Evolutionary conservation across 2,113 vertebrate genomes (phyloP), one percentile per base, ranked within the genome.

Genomic region (Suncus etruscus): DNA sequence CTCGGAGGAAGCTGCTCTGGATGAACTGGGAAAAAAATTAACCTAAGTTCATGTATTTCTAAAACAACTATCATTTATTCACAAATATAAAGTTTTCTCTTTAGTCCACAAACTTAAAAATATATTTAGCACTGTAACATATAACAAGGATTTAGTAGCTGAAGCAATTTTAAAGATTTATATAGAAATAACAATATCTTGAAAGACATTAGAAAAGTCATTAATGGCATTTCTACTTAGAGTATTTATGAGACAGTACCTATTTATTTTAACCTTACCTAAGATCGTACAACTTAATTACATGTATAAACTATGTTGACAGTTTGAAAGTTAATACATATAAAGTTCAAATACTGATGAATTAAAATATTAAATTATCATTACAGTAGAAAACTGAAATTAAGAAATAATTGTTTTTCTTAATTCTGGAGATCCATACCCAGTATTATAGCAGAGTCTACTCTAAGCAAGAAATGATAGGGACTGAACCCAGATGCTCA

Each of bases 1-100:
- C 99, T 99, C 95, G 99, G 98, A 97, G 99, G 99, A 95, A 99
- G 99, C 98, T 99, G 99, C 98, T 99, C 99, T 91, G 99, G 99
- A 96, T 99, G 99, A 96, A 99, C 99, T 99, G 92, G 79, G 66
- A 73, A 79, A 48, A 54, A 61, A 7, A 6, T 3, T 31, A 78
- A 29, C 61, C 73, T 58, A 72, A 92, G 51, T 83, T 69, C 25
- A 39, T 20, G 31, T 94, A 3, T 80, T 72, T 89, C 39, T 74
- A 87, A 95, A 92, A 72, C 83, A 91, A 87, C 66, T 12, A 89
- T 66, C 20, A n/a, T 91, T 18, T 68, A 22, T 65, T 65, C 25
- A 54, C 54, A 65, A 65, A 27, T 22, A 9, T 25, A 25, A 8
- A 65, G 25, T 66, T 84, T 92, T 86, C 50, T 66, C 74, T 76